Base-by-base conservation (phyloP, 2,113 vertebrate species). In the Alouatta palliata region DNA sequence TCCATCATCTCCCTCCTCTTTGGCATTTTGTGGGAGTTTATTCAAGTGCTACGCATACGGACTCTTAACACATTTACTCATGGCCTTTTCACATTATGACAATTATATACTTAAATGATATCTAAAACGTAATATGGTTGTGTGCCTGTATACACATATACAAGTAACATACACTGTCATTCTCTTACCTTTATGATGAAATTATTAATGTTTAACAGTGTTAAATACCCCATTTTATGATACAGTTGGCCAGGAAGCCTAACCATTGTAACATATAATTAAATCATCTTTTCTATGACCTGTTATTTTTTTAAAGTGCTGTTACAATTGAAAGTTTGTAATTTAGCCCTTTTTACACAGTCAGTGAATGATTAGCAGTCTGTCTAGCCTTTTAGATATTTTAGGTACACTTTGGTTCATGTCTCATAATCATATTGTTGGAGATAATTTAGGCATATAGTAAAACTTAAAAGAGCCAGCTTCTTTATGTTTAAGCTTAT, bases 401-500 rank as follows among this genome's bases (percentile, higher is more conserved):
- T 95, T 90, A 97, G 52, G 6, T 96, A 73, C 37, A 80, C 54
- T 94, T 94, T 11, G 10, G 96, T 91, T 94, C 20, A 23, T 91
- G 82, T 95, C 92, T 94, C 40, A 58, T 82, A 96, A 68, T 91
- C 47, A 27, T 91, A 83, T 3, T 94, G 45, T 86, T 92, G 52
- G 25, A 89, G 30, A 73, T 90, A 96, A 90, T 47, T 89, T 90
- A 97, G 30, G n/a, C 30, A 54, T 79, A 64, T 58, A 85, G 43
- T 91, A 95, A 95, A 91, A 87, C 21, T 94, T 52, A 52, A 75
- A 75, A 47, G 61, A 93, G 49, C 88, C 49, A 93, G 27, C 45
- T 86, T 92, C 45, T 90, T 96, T 94, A 92, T 90, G 11, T 73
- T 79, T 89, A 83, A 96, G 87, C n/a, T 95, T 90, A 82, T 88